A percentile compares a stretch with the other conserved stretches of the same genome.
These are phyloP conservation scores for Lampris incognitus DNA, from an alignment of 2,113 vertebrate species.

Conservation along the genomic window DNA sequence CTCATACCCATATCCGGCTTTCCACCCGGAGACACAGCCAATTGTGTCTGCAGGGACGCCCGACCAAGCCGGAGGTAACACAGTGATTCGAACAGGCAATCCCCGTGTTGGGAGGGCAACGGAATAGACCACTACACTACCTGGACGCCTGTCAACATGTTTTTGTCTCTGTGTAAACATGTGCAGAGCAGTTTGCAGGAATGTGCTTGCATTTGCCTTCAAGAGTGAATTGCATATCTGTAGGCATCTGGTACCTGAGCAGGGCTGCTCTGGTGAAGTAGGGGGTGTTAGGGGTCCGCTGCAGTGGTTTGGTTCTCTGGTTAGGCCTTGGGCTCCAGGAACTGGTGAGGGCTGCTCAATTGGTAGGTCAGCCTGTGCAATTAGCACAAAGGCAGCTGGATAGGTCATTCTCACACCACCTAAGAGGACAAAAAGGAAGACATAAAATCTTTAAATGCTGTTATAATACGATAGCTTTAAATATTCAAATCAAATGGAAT, in stretches of 20 bases:
- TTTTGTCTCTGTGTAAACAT: slow-evolving; percentile 1
- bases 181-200: background rate
- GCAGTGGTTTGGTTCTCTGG: slow-evolving; percentile 91
- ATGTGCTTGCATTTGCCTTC: background rate
- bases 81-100: too few species aligned
- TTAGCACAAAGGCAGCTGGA: slow-evolving; percentile 95
- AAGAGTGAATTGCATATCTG: background rate
- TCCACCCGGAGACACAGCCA: too few species aligned
- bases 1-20: too few species aligned
- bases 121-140: too few species aligned
- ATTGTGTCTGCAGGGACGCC: too few species aligned
- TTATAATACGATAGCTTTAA: too few species aligned
- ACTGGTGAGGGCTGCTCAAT: slow-evolving; percentile 84
- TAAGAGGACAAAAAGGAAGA: slow-evolving; percentile 56
- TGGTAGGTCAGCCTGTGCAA: slow-evolving; percentile 94
- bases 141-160: too few species aligned
- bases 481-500: too few species aligned
- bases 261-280: slow-evolving; percentile 93
- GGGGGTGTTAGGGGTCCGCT: slow-evolving; percentile 95
- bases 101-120: too few species aligned
- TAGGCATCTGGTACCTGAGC: slow-evolving; percentile 79
- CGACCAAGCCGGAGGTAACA: too few species aligned
- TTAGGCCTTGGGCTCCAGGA: slow-evolving; percentile 82
- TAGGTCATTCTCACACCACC: slow-evolving; percentile 98
- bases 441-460: background rate